These are phyloP conservation scores for Poeciliopsis prolifica DNA, from an alignment of 2,113 vertebrate species.

Conservation along the genomic window DNA sequence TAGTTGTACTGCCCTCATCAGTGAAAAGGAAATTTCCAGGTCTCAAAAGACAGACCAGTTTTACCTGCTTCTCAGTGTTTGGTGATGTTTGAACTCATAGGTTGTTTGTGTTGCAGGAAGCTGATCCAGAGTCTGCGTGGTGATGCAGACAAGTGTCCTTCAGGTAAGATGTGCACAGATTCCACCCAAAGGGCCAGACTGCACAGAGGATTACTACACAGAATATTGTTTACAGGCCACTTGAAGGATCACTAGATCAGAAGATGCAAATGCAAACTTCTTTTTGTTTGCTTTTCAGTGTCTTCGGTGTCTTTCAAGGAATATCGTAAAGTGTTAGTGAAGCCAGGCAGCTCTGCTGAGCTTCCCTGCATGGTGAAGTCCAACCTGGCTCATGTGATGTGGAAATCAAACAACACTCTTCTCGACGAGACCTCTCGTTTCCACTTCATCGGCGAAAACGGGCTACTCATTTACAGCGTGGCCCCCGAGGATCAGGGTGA, in stretches of 20 bases:
- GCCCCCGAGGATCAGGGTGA: conserved; percentile 86
- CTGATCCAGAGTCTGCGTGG: conserved; percentile 89
- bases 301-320: conserved; percentile 39
- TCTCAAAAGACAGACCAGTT: neutral
- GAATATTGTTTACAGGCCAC: neutral
- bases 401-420: conserved; percentile 84
- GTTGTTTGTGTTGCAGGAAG: conserved; percentile 74
- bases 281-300: conserved; percentile 49
- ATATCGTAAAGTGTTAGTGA: conserved; percentile 75
- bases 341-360: conserved; percentile 88
- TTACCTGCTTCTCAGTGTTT: conserved; percentile 16
- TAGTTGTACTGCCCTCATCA: conserved; percentile 6
- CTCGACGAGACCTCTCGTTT: conserved; percentile 88
- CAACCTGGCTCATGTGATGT: conserved; percentile 88
- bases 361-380: conserved; percentile 89
- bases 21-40: neutral
- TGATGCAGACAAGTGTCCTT: conserved; percentile 84
- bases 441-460: conserved; percentile 81
- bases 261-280: neutral
- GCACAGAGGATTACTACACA: neutral
- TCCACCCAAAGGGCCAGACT: neutral
- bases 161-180: conserved; percentile 61
- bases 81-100: conserved; percentile 4
- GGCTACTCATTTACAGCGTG: conserved; percentile 91
- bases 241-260: neutral